These are phyloP conservation scores for Hololepta plana DNA, from an alignment of 2,888 invertebrate genomes.

Conservation along the genomic window DNA sequence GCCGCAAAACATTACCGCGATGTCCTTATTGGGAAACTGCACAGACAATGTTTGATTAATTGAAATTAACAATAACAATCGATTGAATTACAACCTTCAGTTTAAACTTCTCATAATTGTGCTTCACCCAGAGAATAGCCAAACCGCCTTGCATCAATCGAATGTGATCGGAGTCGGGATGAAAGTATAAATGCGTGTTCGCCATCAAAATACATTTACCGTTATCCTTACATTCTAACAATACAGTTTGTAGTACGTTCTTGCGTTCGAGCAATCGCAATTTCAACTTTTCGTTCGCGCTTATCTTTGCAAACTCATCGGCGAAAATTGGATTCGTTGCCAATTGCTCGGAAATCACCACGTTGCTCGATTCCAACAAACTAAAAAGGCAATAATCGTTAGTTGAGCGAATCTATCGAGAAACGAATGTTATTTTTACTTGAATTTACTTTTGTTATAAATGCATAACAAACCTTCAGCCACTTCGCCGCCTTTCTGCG, in stretches of 20 bases:
- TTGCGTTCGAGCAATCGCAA: constrained; percentile 42
- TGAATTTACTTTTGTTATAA: constrained; percentile 50
- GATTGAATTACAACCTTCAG: too few relatives aligned
- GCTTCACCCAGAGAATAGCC: constrained; percentile 48
- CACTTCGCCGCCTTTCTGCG: constrained; percentile 52
- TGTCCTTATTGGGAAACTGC: constrained; percentile 26
- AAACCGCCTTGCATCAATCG: constrained; percentile 69
- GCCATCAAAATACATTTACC: constrained; percentile 44
- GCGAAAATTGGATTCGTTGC: constrained; percentile 32
- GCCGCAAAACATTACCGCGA: constrained; percentile 67
- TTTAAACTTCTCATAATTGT: constrained; percentile 31
- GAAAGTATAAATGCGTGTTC: constrained; percentile 89
- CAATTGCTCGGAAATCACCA: constrained; percentile 41
- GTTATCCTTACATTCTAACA: constrained; percentile 38
- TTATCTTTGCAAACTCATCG: constrained; percentile 40
- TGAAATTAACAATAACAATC: too few relatives aligned
- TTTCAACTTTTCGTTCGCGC: constrained; percentile 35
- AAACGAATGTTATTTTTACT: constrained; percentile 24
- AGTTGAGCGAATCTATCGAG: constrained; percentile 5
- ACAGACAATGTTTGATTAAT: too few relatives aligned
- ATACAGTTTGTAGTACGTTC: constrained; percentile 44
- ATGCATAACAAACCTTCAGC: constrained; percentile 72
- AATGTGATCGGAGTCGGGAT: constrained; percentile 81
- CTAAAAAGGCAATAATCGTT: constrained; percentile 20
- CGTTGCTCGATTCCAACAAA: constrained; percentile 31